A percentile compares a stretch with the other conserved stretches of the same genome.
Conservation (phyloP, 2,888 invertebrate genomes). For the Cotesia congregata region DNA sequence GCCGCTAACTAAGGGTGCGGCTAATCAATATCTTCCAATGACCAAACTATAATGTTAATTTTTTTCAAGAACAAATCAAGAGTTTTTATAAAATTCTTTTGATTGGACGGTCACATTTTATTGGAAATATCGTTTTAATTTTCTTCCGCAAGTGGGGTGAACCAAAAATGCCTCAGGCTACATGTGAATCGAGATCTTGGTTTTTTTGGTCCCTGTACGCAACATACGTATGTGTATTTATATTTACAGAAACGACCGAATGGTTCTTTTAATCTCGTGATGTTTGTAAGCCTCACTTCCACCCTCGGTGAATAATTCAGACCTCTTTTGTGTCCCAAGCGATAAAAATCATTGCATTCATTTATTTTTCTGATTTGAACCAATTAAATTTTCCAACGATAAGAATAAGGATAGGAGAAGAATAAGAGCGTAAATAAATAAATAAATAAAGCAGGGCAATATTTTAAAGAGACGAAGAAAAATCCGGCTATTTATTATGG, state of each 20-base stretch:
- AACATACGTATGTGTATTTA: no score
- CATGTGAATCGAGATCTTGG: background rate
- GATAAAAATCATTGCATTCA: background rate
- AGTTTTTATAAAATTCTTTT: conserved; percentile 1
- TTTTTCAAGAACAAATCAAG: background rate
- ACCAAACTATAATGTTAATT: conserved; percentile 52
- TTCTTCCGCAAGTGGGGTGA: conserved; percentile 44
- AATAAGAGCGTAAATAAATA: no score
- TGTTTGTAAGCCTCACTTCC: conserved; percentile 67
- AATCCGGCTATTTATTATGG: background rate
- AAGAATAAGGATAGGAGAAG: no score
- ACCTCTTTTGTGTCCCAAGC: background rate
- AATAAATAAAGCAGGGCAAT: background rate
- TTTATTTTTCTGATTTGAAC: background rate
- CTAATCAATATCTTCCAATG: conserved; percentile 69
- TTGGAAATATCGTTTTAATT: conserved; percentile 43
- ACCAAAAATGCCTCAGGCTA: conserved; percentile 45
- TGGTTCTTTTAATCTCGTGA: conserved; percentile 68
- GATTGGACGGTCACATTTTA: conserved; percentile 19
- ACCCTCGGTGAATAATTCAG: conserved; percentile 33
- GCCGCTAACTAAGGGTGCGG: conserved; percentile 69
- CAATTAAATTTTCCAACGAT: no score
- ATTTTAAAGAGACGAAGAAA: background rate
- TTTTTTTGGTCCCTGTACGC: background rate
- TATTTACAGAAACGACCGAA: conserved; percentile 52